Conservation (phyloP, 2,113 vertebrate genomes). For the Madoqua kirkii region DNA sequence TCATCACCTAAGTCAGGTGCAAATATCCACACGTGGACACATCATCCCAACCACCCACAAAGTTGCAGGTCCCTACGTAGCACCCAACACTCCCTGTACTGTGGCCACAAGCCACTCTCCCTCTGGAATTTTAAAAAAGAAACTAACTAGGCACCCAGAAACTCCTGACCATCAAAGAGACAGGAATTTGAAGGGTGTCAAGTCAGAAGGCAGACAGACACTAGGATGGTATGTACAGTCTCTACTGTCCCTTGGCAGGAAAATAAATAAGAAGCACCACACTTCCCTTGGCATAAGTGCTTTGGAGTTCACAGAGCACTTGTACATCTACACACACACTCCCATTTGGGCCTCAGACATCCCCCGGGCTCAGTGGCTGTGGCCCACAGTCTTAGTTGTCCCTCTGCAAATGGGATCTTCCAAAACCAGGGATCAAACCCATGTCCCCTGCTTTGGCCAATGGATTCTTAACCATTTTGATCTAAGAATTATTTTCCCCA, state of each 20-base stretch:
- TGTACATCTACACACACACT: accelerated
- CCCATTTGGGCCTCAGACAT: no score
- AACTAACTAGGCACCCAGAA: background rate
- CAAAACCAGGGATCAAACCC: background rate
- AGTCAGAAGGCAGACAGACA: background rate
- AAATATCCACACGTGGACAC: background rate
- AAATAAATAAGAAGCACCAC: background rate
- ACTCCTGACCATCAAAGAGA: background rate
- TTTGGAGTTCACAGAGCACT: background rate
- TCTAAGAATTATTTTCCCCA: background rate
- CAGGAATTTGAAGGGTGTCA: background rate
- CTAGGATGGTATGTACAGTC: background rate
- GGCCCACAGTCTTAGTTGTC: background rate
- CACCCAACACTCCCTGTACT: background rate
- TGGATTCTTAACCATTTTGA: background rate
- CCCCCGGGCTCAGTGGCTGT: background rate
- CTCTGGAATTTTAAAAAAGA: background rate
- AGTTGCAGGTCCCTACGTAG: background rate
- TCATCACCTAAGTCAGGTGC: background rate
- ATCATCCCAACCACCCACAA: background rate
- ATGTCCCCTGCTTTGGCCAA: background rate
- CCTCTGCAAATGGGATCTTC: background rate
- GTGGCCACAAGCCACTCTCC: no score
- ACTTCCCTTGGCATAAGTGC: background rate
- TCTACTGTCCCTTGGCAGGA: background rate